Base-by-base conservation (phyloP, 1,140 invertebrate species). In the Phenacoccus solenopsis region DNA sequence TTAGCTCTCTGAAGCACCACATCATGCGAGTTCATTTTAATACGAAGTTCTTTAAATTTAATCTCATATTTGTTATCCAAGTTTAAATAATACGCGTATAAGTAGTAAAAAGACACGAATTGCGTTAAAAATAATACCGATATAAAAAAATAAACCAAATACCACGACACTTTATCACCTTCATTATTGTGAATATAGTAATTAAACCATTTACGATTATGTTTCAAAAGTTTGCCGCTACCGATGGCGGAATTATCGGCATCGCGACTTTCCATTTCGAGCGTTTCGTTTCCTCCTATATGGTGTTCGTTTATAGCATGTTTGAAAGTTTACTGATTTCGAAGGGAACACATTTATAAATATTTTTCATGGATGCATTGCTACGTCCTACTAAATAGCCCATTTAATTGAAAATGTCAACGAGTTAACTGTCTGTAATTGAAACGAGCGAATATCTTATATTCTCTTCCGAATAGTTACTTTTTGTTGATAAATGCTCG, bases 321-420 rank as follows among this genome's bases (percentile, higher is more conserved):
- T 9, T 49, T n/a, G 20, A 49, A 49, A 49, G 38, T 49, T 49
- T 9, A 49, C 38, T 49, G 38, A 49, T 49, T 49, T 16, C 38
- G 20, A n/a, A 49, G 38, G 38, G 20, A 49, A 49, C 38, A 49
- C 16, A 16, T 49, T 9, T 49, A 49, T 9, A 49, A 9, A 49
- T 49, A 16, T 49, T 49, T 49, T 49, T 49, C 2, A n/a, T 49
- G 16, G 38, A 16, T 49, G 38, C 38, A 49, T 49, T n/a, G 16
- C 16, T 16, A 49, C 38, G 38, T 49, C 38, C 3, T n/a, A n/a
- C 20, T 49, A 16, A 49, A 49, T 49, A 49, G 38, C 38, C 38
- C 20, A 24, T 64, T 64, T 25, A 64, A 64, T 64, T 64, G 59
- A 64, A 64, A 64, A 64, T 64, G 59, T 64, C 59, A 64, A 27